Evolutionary conservation across 2,797 vertebrate species (phyloP).

Genomic region (Platyrinchus mystaceus): DNA sequence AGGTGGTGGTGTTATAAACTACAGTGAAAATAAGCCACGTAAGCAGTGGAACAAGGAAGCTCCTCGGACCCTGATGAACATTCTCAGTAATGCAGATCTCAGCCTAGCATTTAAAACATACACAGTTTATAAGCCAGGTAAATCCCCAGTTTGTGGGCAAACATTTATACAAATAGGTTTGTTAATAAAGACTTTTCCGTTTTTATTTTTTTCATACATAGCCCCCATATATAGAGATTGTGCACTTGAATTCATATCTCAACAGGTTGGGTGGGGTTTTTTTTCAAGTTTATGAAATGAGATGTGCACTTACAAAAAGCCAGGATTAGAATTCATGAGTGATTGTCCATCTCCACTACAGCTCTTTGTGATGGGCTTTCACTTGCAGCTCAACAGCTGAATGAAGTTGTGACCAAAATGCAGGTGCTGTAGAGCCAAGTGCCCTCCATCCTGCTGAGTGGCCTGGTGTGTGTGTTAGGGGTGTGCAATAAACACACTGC

Average conservation of each 20-base stretch:
- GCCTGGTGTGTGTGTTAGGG: neutral
- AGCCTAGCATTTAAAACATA: conserved; percentile 87
- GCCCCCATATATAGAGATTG: rapidly evolving
- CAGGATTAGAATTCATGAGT: neutral
- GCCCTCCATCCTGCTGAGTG: neutral
- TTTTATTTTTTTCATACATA: neutral
- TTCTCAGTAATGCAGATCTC: conserved; percentile 83
- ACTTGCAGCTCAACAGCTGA: neutral
- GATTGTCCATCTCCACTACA: neutral
- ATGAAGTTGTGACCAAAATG: neutral
- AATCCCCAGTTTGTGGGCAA: neutral
- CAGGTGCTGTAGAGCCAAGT: rapidly evolving
- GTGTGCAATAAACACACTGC: neutral
- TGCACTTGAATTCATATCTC: neutral
- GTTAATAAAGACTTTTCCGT: neutral
- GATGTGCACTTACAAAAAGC: neutral
- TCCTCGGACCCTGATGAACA: conserved; percentile 81
- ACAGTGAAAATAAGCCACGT: conserved; percentile 65
- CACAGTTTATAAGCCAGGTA: conserved; percentile 83
- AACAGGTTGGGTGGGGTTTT: neutral
- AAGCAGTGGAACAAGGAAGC: conserved; percentile 83
- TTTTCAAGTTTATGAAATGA: neutral
- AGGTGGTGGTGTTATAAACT: conserved; percentile 70
- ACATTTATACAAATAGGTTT: neutral
- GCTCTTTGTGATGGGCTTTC: neutral